Evolutionary conservation across 2,888 invertebrate species (phyloP).

Genomic region (Nephrotoma flavescens): DNA sequence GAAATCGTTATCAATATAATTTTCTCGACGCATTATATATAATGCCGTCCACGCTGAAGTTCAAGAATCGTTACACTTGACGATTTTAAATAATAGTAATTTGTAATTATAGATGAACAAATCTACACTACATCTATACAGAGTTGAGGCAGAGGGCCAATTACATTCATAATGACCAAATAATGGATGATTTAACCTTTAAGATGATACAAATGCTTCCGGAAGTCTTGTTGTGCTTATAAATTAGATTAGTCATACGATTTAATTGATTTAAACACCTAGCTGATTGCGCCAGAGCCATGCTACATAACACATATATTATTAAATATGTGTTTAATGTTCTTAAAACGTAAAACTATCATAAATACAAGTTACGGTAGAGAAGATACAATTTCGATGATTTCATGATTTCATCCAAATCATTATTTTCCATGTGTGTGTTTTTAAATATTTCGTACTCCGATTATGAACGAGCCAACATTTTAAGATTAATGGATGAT

Average conservation of each 20-base stretch:
- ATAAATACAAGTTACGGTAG: not conserved
- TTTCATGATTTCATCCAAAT: not conserved
- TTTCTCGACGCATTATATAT: not conserved
- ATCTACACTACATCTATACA: not conserved
- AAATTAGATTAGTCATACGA: not conserved
- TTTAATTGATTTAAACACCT: not conserved
- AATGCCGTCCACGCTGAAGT: not conserved
- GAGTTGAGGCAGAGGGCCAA: not conserved
- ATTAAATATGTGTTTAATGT: not conserved
- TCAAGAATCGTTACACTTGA: not conserved
- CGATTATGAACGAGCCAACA: not conserved
- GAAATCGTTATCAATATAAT: not conserved
- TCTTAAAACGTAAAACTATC: not conserved
- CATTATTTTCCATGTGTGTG: not conserved
- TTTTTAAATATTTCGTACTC: not conserved
- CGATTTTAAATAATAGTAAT: not conserved
- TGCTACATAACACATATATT: not conserved
- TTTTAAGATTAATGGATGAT: not conserved
- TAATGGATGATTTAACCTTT: not conserved
- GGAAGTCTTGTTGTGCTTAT: not conserved
- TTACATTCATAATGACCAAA: not conserved
- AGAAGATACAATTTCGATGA: not conserved
- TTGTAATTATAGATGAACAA: not conserved
- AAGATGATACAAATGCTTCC: not conserved
- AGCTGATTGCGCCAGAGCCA: not conserved